Base-by-base conservation (phyloP, 2,888 invertebrate species). In the Tetanocera ferruginea region DNA sequence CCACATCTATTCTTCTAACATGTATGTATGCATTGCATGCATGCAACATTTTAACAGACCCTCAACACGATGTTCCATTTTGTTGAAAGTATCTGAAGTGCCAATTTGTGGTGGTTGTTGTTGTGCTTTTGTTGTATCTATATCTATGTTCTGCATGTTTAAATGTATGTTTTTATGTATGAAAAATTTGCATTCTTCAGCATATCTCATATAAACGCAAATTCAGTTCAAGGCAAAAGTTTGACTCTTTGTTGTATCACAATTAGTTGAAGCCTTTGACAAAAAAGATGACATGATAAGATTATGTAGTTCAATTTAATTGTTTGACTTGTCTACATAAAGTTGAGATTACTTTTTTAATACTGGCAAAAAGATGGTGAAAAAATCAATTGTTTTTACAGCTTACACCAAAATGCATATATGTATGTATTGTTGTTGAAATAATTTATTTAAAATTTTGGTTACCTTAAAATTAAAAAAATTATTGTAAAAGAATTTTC, bases 251-350 rank as follows among this genome's bases (percentile, higher is more conserved):
- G 43, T 34, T 69, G 19, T 11, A 43, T 37, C 6, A 43, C 69
- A 69, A 69, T 43, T 69, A 49, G 19, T 43, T 49, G 37, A 66
- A 37, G 37, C 6, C 69, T 23, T 11, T 23, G 57, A 23, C 67
- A 31, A 8, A 6, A 62, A 62, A 72, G 72, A 72, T 72, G 57
- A 34, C 72, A 57, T 34, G 17, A 57, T 72, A 55, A 52, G 72
- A 72, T 72, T 19, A 43, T 43, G 11, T 43, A 37, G 67, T 19
- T 23, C 67, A 37, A 67, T 67, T 67, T 67, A 43, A 67, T 25
- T 60, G 57, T 28, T 60, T 60, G 43, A 43, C 43, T 43, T 8
- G 1, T 5, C 8, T 8, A 8, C 4, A 37, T 37, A 6, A 57
- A 57, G 37, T 23, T 55, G 3, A 9, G 57, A 57, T 23, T 55